These are phyloP conservation scores for Zaprionus ghesquierei DNA, from an alignment of 1,140 invertebrate genomes.

Conservation along the genomic window DNA sequence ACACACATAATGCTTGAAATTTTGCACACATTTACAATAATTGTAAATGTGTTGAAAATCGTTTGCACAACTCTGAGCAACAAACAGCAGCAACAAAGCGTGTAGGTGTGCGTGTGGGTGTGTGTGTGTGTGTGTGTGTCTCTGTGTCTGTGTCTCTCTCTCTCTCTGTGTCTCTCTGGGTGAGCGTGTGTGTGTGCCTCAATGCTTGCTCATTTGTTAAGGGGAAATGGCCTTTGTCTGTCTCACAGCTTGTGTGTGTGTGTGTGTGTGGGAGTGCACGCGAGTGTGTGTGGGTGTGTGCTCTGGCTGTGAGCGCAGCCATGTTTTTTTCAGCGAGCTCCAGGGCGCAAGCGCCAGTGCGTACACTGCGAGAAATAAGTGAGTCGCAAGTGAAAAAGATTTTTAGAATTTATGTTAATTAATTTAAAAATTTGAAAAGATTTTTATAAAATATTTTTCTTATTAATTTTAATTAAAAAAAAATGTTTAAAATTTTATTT, in stretches of 20 bases:
- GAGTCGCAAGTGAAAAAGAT: neutral
- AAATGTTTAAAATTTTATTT: no score
- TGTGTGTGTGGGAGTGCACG: conserved; percentile 17
- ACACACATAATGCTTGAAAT: conserved; percentile 55
- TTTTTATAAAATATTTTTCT: no score
- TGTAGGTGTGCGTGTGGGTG: conserved; percentile 28
- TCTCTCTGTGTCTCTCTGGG: conserved; percentile 8
- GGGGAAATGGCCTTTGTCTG: conserved; percentile 77
- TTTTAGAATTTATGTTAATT: neutral
- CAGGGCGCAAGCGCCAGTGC: conserved; percentile 57
- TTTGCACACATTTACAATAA: conserved; percentile 82
- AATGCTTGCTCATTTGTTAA: conserved; percentile 72
- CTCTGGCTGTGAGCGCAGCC: conserved; percentile 63
- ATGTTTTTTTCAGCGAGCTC: conserved; percentile 62
- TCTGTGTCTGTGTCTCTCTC: conserved; percentile 16
- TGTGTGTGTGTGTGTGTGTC: conserved; percentile 5
- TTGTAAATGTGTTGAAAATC: conserved; percentile 82
- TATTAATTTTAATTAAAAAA: neutral
- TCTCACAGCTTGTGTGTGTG: conserved; percentile 41
- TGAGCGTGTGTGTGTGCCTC: conserved; percentile 29
- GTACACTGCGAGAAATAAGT: conserved; percentile 39
- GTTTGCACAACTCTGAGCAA: conserved; percentile 80
- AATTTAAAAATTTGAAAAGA: no score
- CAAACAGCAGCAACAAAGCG: conserved; percentile 27
- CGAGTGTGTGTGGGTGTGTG: conserved; percentile 25